phyloP scores from a whole-genome alignment of 2,888 invertebrate species.

The Caenorhabditis imperialis region DNA sequence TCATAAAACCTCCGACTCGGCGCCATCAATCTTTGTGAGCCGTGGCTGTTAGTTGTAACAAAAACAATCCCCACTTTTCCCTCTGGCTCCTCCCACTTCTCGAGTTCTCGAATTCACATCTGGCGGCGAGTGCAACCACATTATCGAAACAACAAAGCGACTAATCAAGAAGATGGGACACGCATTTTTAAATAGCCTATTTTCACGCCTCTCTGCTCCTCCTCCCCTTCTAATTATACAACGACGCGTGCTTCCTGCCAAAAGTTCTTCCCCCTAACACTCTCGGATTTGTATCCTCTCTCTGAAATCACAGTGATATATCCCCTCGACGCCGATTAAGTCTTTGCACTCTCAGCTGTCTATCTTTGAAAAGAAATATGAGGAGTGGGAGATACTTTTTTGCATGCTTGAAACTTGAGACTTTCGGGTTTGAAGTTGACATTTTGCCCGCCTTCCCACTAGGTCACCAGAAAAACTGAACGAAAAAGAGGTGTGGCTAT shows the following conservation, averaged over 20 bases:
- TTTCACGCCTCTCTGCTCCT: background rate
- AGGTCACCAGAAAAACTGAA: background rate
- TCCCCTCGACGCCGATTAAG: conserved; percentile 18
- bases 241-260: background rate
- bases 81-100: background rate
- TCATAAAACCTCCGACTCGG: conserved; percentile 20
- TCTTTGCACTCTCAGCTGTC: conserved; percentile 5
- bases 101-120: background rate
- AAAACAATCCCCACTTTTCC: conserved; percentile 17
- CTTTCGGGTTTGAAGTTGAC: conserved; percentile 11
- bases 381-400: conserved; percentile 1
- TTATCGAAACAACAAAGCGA: conserved; percentile 31
- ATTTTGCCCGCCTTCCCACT: background rate
- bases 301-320: conserved; percentile 8
- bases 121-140: conserved; percentile 14
- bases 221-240: conserved; percentile 10
- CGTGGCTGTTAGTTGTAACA: conserved; percentile 31
- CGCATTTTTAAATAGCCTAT: conserved; percentile 21
- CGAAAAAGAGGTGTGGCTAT: too few relatives aligned
- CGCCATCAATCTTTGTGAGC: conserved; percentile 44
- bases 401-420: conserved; percentile 9
- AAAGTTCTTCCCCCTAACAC: background rate
- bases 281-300: background rate
- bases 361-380: conserved; percentile 11
- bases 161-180: conserved; percentile 24